Conservation (phyloP, 1,140 invertebrate species). For the Paralvinella palmiformis region DNA sequence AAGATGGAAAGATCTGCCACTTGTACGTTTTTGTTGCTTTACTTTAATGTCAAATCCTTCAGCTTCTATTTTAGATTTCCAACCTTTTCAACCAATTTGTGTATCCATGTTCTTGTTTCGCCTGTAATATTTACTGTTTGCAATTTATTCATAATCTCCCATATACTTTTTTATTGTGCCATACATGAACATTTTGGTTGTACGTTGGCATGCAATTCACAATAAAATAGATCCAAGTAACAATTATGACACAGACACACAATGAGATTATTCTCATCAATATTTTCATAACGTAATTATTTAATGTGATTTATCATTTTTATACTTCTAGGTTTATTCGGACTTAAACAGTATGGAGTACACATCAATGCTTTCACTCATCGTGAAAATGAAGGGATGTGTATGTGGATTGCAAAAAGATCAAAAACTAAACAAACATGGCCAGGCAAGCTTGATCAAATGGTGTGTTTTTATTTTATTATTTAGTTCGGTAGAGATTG, state of each 20-base stretch:
- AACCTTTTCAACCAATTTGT: background rate
- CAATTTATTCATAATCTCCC: background rate
- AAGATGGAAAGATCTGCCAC: constrained; percentile 88
- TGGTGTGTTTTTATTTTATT: too few relatives aligned
- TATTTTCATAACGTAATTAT: background rate
- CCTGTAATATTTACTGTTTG: background rate
- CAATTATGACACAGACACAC: background rate
- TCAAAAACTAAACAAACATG: constrained; percentile 87
- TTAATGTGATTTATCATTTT: background rate
- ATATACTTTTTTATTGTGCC: background rate
- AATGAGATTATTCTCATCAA: background rate
- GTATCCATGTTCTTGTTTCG: background rate
- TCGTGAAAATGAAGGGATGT: constrained; percentile 61
- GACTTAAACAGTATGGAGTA: constrained; percentile 86
- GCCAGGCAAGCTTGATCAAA: constrained; percentile 91
- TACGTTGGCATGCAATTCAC: background rate
- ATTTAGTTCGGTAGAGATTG: too few relatives aligned
- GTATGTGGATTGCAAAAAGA: constrained; percentile 87
- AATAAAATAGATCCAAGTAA: background rate
- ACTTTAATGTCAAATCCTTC: background rate
- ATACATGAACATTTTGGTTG: background rate
- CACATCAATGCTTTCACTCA: constrained; percentile 89
- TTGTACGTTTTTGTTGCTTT: constrained; percentile 55
- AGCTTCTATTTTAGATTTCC: background rate
- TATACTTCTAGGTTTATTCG: constrained; percentile 63